Base-by-base conservation (phyloP, 2,113 vertebrate species). In the Ictalurus furcatus region DNA sequence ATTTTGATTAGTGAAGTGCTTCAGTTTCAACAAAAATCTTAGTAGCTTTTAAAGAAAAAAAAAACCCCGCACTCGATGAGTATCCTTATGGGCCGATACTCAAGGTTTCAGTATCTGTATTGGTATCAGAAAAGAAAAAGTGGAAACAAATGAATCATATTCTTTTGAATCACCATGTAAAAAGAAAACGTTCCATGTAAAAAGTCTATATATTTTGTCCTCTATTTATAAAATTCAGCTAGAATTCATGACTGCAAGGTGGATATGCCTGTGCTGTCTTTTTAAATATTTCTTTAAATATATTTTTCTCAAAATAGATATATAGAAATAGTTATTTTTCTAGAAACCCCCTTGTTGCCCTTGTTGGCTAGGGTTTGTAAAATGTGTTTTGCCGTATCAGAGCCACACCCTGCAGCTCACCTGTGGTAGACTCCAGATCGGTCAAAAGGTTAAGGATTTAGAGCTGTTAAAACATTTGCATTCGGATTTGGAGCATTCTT, bases 331-430 rank as follows among this genome's bases (percentile, higher is more conserved):
- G 2, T 28, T 28, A 52, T 52, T 28, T 28, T 52, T 52, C 48
- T 16, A 79, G 13, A 48, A 78, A 79, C 3, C 3, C 37, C 0
- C 1, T 2, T 76, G 37, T 76, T 76, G 7, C 37, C 40, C 44
- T 44, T 52, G 4, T 81, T 30, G 52, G 52, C n/a, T 81, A 9
- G n/a, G 25, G 28, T 56, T n/a, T 59, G 52, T 61, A 37, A 83
- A 59, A 37, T 61, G 30, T 83, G 56, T 37, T 83, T 25, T 83
- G 56, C 56, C 37, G 56, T 83, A 63, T 83, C 81, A 40, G 56
- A 63, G 81, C 81, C 81, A 84, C 81, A 63, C 81, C 81, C 37
- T 84, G 58, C 58, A 63, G 81, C 37, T 84, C 58, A 84, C 34
- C 58, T 84, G 58, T 40, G 56, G 17, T 40, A 61, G 19, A 5